A percentile compares a stretch with the other conserved stretches of the same genome.
Conservation (phyloP, 2,113 vertebrate genomes). For the Holacanthus passer region DNA sequence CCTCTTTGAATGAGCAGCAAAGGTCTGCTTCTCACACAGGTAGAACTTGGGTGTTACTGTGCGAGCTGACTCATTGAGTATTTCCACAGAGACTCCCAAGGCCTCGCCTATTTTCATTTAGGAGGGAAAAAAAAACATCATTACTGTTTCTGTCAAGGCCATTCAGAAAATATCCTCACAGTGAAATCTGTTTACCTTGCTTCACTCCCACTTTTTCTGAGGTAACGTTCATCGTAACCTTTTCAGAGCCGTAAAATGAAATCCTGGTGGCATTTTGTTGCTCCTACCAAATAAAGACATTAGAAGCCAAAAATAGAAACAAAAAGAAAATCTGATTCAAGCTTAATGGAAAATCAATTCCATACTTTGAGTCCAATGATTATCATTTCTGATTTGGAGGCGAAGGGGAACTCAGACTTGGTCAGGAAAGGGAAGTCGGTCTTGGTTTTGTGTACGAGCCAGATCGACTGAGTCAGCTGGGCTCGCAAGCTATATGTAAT, state of each 20-base stretch:
- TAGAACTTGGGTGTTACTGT: slow-evolving; percentile 72
- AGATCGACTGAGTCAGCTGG: slow-evolving; percentile 74
- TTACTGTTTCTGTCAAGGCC: not conserved
- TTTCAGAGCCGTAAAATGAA: slow-evolving; percentile 70
- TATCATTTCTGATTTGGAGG: slow-evolving; percentile 76
- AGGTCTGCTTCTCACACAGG: slow-evolving; percentile 79
- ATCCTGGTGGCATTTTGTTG: slow-evolving; percentile 71
- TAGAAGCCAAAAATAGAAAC: not conserved
- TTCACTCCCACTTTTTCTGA: slow-evolving; percentile 76
- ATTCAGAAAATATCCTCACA: not conserved
- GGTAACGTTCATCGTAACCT: slow-evolving; percentile 69
- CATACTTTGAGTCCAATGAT: slow-evolving; percentile 76
- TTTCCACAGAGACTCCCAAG: slow-evolving; percentile 64
- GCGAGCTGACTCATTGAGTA: slow-evolving; percentile 63
- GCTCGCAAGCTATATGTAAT: slow-evolving; percentile 74
- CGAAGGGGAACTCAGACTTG: slow-evolving; percentile 77
- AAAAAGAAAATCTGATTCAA: not conserved
- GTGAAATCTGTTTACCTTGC: slow-evolving; percentile 67
- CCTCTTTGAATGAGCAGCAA: slow-evolving; percentile 64
- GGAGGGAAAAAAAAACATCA: not conserved
- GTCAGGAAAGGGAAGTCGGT: slow-evolving; percentile 73
- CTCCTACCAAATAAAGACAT: slow-evolving; percentile 59
- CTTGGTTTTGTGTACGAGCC: slow-evolving; percentile 76
- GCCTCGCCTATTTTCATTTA: slow-evolving; percentile 64
- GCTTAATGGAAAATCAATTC: not conserved